Evolutionary conservation across 2,888 invertebrate species (phyloP), one percentile per base, ranked within the genome.

Genomic region (Eristalinus sepulchralis): DNA sequence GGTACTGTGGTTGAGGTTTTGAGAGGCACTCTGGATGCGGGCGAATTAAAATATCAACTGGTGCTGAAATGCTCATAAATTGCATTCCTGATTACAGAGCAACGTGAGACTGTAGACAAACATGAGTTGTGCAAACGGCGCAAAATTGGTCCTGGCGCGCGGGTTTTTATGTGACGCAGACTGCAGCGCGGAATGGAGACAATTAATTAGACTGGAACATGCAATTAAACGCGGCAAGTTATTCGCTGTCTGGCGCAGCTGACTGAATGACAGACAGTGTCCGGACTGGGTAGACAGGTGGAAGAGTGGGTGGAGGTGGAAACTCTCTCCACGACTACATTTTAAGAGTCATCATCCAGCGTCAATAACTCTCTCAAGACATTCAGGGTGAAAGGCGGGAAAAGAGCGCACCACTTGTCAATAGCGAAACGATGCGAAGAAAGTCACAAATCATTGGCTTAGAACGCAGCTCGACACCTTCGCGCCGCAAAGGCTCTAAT

Each of bases 61-160:
- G 84, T 72, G 76, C 63, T 85, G 84, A 85, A 77, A 77, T 53
- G 31, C 84, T 81, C 81, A 81, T 85, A 85, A 85, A 85, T 81
- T 85, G 81, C 84, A 85, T 81, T 81, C 81, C 77, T 81, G 84
- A 85, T 85, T 85, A 72, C 81, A 72, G 81, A 63, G 71, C 62
- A 62, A 66, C 62, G 63, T 34, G 47, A 76, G 34, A 66, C 64
- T 24, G 63, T 85, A 60, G 81, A 67, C 72, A 85, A 85, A 81
- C 72, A 77, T 85, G 77, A 81, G 72, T 81, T 85, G 77, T 85
- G 57, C 67, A 85, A 81, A 81, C 67, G 34, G 59, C 81, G 59
- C 63, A 31, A 77, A 85, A 81, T 85, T 77, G 71, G 76, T 81
- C 63, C 81, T 81, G 67, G 33, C 34, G 47, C 34, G 33, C 53